Base-by-base conservation (phyloP, 2,113 vertebrate species). In the Cyanocitta stelleri region DNA sequence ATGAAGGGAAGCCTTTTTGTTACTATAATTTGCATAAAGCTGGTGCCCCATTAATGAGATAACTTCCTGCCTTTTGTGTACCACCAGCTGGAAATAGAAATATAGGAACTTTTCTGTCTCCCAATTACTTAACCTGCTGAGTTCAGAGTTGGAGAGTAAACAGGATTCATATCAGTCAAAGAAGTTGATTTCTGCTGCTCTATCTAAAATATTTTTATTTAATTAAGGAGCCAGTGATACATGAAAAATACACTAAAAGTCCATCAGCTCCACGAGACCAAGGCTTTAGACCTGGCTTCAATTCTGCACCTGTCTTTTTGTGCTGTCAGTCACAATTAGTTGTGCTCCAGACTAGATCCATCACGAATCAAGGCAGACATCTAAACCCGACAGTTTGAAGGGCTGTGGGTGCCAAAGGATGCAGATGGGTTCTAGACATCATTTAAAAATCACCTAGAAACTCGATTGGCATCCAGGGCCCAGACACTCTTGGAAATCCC, bases 51-150 rank as follows among this genome's bases (percentile, higher is more conserved):
- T 98, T 98, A 98, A 98, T 98, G 98, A 98, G 98, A 98, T 98
- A 98, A 98, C 98, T 98, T 99, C 98, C 98, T 98, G 98, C 98
- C 98, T 98, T 98, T 98, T 98, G 98, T 98, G 97, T 96, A 94
- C 96, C 96, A 98, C 97, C 98, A 98, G 98, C 98, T 98, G 98
- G 98, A 98, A 98, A 98, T 98, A 98, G 98, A 98, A 98, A 98
- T 98, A 97, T 98, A 97, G 97, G 97, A 97, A 98, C 98, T 98
- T 98, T 98, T 98, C 98, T 97, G 98, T 98, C 97, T 97, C 94
- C 98, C 97, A 97, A 98, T 98, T 98, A 98, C 98, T 98, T 98
- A 98, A 98, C 98, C 98, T 98, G 98, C 98, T 98, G 98, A 98
- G 98, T 98, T 98, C 97, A 98, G 98, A 98, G 97, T 98, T 98